Evolutionary conservation across 2,797 vertebrate genomes (phyloP), one percentile per base, ranked within the genome.

Genomic region (Cynopterus sphinx): DNA sequence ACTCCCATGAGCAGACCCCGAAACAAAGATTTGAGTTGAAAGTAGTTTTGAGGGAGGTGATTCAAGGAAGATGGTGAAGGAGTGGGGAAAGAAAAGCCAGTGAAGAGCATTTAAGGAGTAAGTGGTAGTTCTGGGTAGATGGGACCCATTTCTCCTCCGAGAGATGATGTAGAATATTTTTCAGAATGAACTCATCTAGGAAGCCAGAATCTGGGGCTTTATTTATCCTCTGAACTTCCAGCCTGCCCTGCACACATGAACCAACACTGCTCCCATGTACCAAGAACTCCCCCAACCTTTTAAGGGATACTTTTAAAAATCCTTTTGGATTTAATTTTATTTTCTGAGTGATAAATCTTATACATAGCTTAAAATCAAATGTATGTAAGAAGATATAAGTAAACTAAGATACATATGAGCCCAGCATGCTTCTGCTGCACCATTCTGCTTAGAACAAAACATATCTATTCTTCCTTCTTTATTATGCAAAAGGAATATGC

Each of bases 291-390:
- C n/a, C 16, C 3, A 73, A 57, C 41, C 22, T 41, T 49, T 13
- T 49, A n/a, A 89, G 10, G 19, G 26, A 24, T 5, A 24, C 5
- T 39, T 36, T 36, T 43, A 26, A 59, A 59, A 59, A 28, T 55
- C 85, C 9, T 73, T 86, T 93, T 39, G 28, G 10, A 70, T 87
- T 51, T 87, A 74, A 55, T 86, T 86, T 83, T 55, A 77, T 79
- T 89, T 95, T 94, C 33, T 41, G 19, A 77, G 82, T 78, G 21
- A 21, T n/a, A 55, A 68, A 26, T 13, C 5, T 63, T 61, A 73
- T 67, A 68, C 17, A 63, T 46, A 24, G 7, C 17, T 92, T 85
- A 55, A 68, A 68, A 55, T 78, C 31, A 94, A 92, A 90, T 17
- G 33, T 74, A 8, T 46, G 3, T 82, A 41, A 73, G 49, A 82